Conservation (phyloP, 2,113 vertebrate species). For the Ailurus styani region DNA sequence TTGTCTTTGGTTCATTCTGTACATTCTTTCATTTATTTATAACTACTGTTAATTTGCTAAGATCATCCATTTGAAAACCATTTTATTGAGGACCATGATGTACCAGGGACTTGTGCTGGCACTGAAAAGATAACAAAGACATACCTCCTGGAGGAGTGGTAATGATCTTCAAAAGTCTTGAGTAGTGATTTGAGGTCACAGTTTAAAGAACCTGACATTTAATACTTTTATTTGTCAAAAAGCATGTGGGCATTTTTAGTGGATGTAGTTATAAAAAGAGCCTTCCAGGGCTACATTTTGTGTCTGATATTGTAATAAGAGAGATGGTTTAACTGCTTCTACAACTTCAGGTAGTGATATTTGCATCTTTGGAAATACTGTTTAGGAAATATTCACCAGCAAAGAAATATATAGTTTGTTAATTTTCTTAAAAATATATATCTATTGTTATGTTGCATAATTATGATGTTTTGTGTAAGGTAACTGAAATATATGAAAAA, state of each 20-base stretch:
- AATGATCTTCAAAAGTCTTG: neutral
- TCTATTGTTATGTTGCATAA: slow-evolving; percentile 69
- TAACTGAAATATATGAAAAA: slow-evolving; percentile 58
- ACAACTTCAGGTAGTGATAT: neutral
- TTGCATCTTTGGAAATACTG: slow-evolving; percentile 22
- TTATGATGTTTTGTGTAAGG: neutral
- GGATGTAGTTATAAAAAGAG: neutral
- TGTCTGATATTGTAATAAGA: neutral
- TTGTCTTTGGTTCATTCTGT: slow-evolving; percentile 44
- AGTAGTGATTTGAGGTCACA: neutral
- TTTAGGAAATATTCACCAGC: slow-evolving; percentile 59
- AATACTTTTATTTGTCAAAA: slow-evolving; percentile 31
- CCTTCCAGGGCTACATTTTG: neutral
- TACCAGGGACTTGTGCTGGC: no score
- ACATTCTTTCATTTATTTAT: slow-evolving; percentile 13
- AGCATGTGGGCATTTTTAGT: neutral
- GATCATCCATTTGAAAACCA: slow-evolving; percentile 21
- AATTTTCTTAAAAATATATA: slow-evolving; percentile 53
- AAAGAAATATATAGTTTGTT: slow-evolving; percentile 37
- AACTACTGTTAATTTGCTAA: slow-evolving; percentile 3
- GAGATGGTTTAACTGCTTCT: neutral
- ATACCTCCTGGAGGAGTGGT: neutral
- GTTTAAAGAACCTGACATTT: neutral
- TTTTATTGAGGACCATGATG: neutral
- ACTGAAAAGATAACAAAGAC: neutral